Base-by-base conservation (phyloP, 1,140 invertebrate species). In the Lepeophtheirus salmonis region DNA sequence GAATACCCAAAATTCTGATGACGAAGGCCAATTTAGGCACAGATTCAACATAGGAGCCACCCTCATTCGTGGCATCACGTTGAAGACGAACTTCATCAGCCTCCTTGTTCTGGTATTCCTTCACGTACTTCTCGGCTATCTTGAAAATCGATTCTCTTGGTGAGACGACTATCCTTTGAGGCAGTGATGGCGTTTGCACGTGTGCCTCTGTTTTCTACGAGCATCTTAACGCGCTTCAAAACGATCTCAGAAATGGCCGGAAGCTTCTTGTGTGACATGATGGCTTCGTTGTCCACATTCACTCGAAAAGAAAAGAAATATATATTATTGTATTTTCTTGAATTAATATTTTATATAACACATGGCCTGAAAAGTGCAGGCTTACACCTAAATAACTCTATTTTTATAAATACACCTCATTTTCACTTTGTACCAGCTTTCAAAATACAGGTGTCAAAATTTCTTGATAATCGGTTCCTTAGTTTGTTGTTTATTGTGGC, bases 21-120 rank as follows among this genome's bases (percentile, higher is more conserved):
- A 97, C 89, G 71, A 97, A 96, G 22, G 92, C 95, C 30, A 99
- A 75, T 72, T 88, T 91, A 20, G 92, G 81, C 73, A 98, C 90
- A 53, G 80, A 84, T 64, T 91, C 89, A 68, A 98, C 92, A 71
- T 96, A 97, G 73, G 89, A 97, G 73, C 96, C 95, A 59, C 89
- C 89, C 64, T 80, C 76, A 66, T 83, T 85, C 67, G 83, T 86
- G 13, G 95, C 92, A 73, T 91, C 78, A 25, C 89, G 77, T 51
- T 78, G 77, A 41, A 92, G 71, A 25, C 85, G 77, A 63, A 94
- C 82, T 69, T 86, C 81, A 71, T 90, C 83, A 10, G 82, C 75
- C 68, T 92, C 87, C 64, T 81, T 83, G 55, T 70, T 66, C 64
- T 82, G 78, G 75, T 98, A 98, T 75, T 97, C 90, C 68, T 85